Percentiles rank a stretch among this genome's conserved stretches.
Evolutionary conservation across 2,888 invertebrate species (phyloP).

Genomic region (Tolmerus cingulatus): DNA sequence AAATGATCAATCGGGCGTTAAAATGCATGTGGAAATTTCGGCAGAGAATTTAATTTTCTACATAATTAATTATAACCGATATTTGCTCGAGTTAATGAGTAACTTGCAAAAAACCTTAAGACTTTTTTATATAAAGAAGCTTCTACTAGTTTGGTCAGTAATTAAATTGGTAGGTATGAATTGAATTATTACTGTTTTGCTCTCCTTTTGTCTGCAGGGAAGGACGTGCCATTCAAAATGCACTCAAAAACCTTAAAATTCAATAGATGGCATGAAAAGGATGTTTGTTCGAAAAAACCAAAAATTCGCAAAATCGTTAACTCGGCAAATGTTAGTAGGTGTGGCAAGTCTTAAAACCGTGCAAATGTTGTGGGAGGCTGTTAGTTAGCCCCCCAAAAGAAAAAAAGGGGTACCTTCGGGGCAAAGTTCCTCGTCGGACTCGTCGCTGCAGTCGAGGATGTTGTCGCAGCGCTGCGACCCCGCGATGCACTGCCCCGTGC

Average conservation of each 20-base stretch:
- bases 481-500: conserved; percentile 40
- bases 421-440: conserved; percentile 66
- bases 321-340: not conserved
- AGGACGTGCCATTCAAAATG: no score
- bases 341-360: not conserved
- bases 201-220: no score
- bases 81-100: no score
- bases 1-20: no score
- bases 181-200: no score
- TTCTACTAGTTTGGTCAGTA: no score
- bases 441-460: conserved; percentile 64
- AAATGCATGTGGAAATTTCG: no score
- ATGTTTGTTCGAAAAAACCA: not conserved
- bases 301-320: not conserved
- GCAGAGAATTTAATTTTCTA: no score
- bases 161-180: no score
- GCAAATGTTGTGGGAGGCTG: not conserved
- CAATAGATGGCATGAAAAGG: not conserved
- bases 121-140: no score
- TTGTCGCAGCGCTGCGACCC: conserved; percentile 35
- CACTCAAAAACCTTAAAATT: not conserved
- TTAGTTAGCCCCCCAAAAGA: not conserved
- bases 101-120: no score
- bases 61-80: no score
- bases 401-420: not conserved